Conservation (phyloP, 2,113 vertebrate species). For the Corythaixoides concolor region DNA sequence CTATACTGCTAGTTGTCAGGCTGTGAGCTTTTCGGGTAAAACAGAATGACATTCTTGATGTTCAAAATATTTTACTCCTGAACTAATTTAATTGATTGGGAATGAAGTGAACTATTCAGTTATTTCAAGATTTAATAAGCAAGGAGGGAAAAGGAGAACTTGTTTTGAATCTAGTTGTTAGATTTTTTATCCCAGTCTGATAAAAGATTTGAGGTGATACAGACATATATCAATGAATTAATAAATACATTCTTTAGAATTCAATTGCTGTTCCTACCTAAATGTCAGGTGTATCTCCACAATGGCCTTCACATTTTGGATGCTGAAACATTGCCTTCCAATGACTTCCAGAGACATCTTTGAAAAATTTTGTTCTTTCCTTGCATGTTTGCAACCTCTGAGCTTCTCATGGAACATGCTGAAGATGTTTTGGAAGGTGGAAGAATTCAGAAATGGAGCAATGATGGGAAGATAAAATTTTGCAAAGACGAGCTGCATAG, state of each 20-base stretch:
- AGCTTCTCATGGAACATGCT: background rate
- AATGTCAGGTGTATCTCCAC: background rate
- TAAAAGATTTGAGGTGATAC: background rate
- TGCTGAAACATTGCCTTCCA: background rate
- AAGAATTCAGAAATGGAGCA: background rate
- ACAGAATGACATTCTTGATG: fast-evolving
- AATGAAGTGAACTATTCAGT: background rate
- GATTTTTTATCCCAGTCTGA: background rate
- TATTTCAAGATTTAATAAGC: background rate
- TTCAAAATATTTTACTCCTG: background rate
- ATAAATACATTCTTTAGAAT: background rate
- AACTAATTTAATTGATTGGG: background rate
- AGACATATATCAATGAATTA: background rate
- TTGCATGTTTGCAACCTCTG: background rate
- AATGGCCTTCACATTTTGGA: background rate
- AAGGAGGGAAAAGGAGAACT: background rate
- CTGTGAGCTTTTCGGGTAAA: background rate
- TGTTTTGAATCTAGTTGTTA: background rate
- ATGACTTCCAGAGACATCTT: background rate
- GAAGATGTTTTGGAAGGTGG: fast-evolving
- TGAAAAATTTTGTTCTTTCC: background rate
- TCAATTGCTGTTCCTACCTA: background rate
- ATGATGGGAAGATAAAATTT: background rate
- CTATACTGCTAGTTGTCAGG: background rate
- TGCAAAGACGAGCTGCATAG: background rate